Conservation (phyloP, 2,797 vertebrate genomes). For the Mareca strepera region DNA sequence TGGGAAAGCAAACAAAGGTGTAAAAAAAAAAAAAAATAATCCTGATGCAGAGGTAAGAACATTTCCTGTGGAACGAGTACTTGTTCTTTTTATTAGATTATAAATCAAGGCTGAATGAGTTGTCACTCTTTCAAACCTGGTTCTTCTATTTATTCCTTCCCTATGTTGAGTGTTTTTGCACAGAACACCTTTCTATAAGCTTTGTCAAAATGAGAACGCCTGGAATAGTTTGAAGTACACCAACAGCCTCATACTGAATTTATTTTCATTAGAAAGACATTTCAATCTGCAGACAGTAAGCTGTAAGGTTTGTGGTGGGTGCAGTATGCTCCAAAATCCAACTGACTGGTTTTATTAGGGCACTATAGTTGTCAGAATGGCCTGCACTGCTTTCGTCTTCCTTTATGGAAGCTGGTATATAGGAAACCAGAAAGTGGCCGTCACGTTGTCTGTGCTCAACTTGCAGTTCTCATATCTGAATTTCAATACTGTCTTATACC, state of each 20-base stretch:
- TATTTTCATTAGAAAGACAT: not conserved
- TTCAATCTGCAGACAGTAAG: not conserved
- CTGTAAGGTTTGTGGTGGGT: not conserved
- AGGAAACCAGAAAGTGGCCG: not conserved
- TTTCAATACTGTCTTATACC: fast-evolving
- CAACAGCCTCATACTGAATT: not conserved
- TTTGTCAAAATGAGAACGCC: not conserved
- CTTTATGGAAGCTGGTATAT: not conserved
- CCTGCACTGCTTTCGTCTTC: not conserved
- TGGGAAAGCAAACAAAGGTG: not conserved
- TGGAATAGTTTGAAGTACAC: not conserved
- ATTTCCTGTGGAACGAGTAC: not conserved
- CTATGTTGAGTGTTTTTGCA: not conserved
- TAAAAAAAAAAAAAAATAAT: no score
- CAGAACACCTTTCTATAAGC: not conserved
- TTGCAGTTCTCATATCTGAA: not conserved
- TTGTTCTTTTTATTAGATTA: not conserved
- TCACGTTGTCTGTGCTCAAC: not conserved
- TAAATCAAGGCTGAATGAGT: not conserved
- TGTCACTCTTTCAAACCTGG: not conserved
- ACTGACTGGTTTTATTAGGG: not conserved
- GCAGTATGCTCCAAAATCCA: not conserved
- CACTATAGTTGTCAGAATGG: not conserved
- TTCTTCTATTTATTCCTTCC: not conserved
- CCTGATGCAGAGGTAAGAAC: not conserved